These are phyloP conservation scores for Sipha maydis DNA, from an alignment of 2,888 invertebrate genomes.

Conservation along the genomic window DNA sequence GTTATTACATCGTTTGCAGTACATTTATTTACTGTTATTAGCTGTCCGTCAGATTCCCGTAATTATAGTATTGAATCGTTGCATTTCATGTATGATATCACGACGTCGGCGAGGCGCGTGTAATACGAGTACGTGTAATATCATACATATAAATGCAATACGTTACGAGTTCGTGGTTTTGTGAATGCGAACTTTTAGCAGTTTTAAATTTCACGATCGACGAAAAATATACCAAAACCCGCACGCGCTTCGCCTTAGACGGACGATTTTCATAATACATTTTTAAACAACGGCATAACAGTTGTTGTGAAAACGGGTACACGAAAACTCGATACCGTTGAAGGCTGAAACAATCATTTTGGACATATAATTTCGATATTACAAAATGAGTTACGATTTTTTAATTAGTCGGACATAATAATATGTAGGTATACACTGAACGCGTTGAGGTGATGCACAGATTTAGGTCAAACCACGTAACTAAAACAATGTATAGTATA, in stretches of 20 bases:
- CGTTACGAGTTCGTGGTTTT: too few relatives aligned
- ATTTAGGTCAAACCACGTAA: conserved; percentile 33
- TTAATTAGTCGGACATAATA: not conserved
- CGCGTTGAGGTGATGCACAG: not conserved
- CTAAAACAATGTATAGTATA: not conserved
- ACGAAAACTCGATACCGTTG: not conserved
- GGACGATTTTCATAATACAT: not conserved
- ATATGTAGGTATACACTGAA: not conserved
- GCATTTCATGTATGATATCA: too few relatives aligned
- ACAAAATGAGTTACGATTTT: conserved; percentile 22
- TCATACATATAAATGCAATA: too few relatives aligned
- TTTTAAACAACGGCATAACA: not conserved
- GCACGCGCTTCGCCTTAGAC: not conserved
- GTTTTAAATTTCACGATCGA: not conserved
- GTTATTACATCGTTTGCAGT: too few relatives aligned
- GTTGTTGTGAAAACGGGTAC: not conserved
- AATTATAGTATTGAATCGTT: too few relatives aligned
- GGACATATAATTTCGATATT: not conserved
- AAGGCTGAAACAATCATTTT: not conserved
- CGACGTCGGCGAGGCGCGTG: too few relatives aligned
- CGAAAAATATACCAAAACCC: not conserved
- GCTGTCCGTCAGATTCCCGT: too few relatives aligned
- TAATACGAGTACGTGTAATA: too few relatives aligned
- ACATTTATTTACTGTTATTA: too few relatives aligned
- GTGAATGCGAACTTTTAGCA: too few relatives aligned